A percentile compares a stretch with the other conserved stretches of the same genome.
Evolutionary conservation across 2,797 vertebrate species (phyloP).

Genomic region (Rhinogobio ventralis): DNA sequence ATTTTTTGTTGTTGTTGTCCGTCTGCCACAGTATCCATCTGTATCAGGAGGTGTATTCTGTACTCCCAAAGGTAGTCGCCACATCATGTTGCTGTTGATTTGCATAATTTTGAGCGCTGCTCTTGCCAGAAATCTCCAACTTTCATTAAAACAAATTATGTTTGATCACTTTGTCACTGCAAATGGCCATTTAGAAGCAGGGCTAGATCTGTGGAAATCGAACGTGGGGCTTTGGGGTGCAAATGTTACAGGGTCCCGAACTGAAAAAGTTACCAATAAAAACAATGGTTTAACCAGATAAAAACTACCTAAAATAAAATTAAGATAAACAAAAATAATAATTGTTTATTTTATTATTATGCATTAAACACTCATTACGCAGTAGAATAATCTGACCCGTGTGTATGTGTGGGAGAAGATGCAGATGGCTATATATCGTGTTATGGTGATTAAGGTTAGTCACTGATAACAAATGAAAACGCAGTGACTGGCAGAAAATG

Average conservation of each 20-base stretch:
- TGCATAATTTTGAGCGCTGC: neutral
- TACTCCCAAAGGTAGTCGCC: neutral
- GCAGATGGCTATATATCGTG: neutral
- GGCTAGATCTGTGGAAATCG: neutral
- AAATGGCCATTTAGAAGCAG: neutral
- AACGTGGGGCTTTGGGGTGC: neutral
- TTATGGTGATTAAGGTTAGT: neutral
- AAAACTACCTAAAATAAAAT: neutral
- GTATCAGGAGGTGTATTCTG: neutral
- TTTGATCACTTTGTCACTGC: neutral
- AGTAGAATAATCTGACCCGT: neutral
- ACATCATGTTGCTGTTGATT: neutral
- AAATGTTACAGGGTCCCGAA: neutral
- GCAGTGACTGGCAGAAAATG: neutral
- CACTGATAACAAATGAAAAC: neutral
- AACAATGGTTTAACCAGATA: neutral
- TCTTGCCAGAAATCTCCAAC: neutral
- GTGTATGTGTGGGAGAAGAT: constrained; percentile 5
- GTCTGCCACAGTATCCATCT: neutral
- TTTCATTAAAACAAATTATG: constrained; percentile 9
- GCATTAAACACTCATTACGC: constrained; percentile 1
- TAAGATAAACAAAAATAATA: neutral
- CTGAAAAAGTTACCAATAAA: neutral
- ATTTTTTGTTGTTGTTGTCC: no score
- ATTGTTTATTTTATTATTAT: no score